These are phyloP conservation scores for Lordiphosa mommai DNA, from an alignment of 1,140 invertebrate species.

Conservation along the genomic window DNA sequence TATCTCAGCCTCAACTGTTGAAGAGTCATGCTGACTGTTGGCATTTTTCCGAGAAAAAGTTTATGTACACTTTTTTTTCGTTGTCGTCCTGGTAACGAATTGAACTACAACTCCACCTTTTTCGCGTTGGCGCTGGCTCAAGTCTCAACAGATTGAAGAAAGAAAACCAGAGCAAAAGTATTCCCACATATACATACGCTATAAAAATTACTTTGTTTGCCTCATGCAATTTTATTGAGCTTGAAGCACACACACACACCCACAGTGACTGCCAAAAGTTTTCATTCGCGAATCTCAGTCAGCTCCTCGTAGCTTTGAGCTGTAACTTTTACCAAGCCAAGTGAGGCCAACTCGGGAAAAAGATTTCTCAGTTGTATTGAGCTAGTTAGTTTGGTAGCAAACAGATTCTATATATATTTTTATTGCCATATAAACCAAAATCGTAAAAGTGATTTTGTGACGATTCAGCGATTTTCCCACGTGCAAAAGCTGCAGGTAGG, in stretches of 20 bases:
- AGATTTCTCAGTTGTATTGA: conserved; percentile 72
- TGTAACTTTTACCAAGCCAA: conserved; percentile 6
- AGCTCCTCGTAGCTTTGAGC: not conserved
- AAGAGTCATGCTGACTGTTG: conserved; percentile 64
- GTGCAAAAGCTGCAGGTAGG: conserved; percentile 15
- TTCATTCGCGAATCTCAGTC: conserved; percentile 50
- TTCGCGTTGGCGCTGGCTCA: conserved; percentile 44
- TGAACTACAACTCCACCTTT: conserved; percentile 75
- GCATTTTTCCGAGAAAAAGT: conserved; percentile 43
- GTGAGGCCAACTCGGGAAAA: conserved; percentile 2
- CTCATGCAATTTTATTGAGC: conserved; percentile 71
- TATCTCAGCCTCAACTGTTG: conserved; percentile 9
- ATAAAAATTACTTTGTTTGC: conserved; percentile 76
- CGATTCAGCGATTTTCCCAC: conserved; percentile 61
- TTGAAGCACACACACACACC: conserved; percentile 25
- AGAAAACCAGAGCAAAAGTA: conserved; percentile 32
- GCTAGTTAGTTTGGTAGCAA: conserved; percentile 61
- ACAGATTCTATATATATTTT: conserved; percentile 25
- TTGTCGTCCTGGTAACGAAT: conserved; percentile 53
- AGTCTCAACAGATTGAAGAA: conserved; percentile 56
- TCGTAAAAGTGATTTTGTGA: conserved; percentile 76
- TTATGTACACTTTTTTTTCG: conserved; percentile 37
- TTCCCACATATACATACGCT: conserved; percentile 19
- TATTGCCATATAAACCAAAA: conserved; percentile 65
- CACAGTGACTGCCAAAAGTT: conserved; percentile 46